A percentile compares a stretch with the other conserved stretches of the same genome.
phyloP scores from a whole-genome alignment of 2,797 vertebrate genomes.

The Rhodeus uyekii region DNA sequence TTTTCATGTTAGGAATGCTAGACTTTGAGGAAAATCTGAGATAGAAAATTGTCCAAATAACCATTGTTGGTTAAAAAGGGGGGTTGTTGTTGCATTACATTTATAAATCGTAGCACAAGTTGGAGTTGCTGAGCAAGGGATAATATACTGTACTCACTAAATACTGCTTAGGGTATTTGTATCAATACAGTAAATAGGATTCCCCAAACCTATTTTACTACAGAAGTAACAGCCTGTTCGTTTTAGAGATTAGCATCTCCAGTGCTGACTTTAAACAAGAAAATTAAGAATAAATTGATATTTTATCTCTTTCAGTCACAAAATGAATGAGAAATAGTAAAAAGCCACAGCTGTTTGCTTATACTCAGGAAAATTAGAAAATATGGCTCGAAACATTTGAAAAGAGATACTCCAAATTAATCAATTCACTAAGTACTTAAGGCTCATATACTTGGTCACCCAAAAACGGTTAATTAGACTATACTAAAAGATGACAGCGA shows the following conservation, averaged over 20 bases:
- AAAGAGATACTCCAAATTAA: neutral
- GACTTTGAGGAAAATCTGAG: neutral
- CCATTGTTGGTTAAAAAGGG: neutral
- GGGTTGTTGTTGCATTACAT: neutral
- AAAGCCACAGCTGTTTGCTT: neutral
- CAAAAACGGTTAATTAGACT: neutral
- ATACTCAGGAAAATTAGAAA: slow-evolving; percentile 9
- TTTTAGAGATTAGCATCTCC: slow-evolving; percentile 65
- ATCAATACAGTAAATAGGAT: slow-evolving; percentile 69
- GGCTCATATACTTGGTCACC: slow-evolving; percentile 6
- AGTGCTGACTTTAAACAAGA: slow-evolving; percentile 69
- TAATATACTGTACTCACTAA: slow-evolving; percentile 66
- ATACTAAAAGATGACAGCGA: neutral
- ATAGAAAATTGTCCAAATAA: neutral
- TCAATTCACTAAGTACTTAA: slow-evolving; percentile 35
- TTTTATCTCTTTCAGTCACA: slow-evolving; percentile 21
- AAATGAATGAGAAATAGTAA: neutral
- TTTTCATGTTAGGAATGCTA: neutral
- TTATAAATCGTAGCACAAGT: too few species aligned
- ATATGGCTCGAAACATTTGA: slow-evolving; percentile 46
- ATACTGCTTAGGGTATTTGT: slow-evolving; percentile 77
- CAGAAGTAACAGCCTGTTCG: slow-evolving; percentile 44
- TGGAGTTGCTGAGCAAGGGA: slow-evolving; percentile 55
- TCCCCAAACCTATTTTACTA: slow-evolving; percentile 46
- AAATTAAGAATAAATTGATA: slow-evolving; percentile 13